Evolutionary conservation across 1,140 invertebrate species (phyloP).

Genomic region (Psilanteris sp.): DNA sequence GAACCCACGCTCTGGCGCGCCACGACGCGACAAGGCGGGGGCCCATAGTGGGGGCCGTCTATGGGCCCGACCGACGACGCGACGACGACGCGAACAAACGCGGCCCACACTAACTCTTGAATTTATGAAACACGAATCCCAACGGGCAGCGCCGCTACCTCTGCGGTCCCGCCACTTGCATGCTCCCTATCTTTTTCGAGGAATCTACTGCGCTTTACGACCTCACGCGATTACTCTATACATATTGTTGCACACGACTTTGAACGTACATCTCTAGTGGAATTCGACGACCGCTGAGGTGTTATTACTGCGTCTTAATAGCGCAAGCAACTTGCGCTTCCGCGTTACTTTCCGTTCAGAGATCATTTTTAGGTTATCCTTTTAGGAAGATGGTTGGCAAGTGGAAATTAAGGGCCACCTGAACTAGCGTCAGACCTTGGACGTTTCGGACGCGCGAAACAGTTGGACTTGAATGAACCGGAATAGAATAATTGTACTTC

Average conservation of each 20-base stretch:
- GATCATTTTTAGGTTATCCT: too few species aligned
- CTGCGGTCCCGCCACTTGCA: constrained; percentile 51
- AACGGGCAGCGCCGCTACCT: constrained; percentile 52
- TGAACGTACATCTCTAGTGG: constrained; percentile 47
- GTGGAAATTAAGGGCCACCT: too few species aligned
- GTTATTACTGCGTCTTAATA: constrained; percentile 51
- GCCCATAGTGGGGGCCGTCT: constrained; percentile 33
- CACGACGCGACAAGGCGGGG: constrained; percentile 56
- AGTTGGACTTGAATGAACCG: too few species aligned
- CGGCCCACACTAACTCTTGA: constrained; percentile 65
- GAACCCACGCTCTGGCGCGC: constrained; percentile 63
- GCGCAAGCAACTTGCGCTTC: constrained; percentile 12
- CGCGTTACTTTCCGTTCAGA: constrained; percentile 33
- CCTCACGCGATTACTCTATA: constrained; percentile 56
- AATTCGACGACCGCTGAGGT: constrained; percentile 18
- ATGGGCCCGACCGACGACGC: constrained; percentile 41
- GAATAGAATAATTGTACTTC: too few species aligned
- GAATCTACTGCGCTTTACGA: constrained; percentile 64
- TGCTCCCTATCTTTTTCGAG: constrained; percentile 58
- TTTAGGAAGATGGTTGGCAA: too few species aligned
- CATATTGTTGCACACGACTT: constrained; percentile 55
- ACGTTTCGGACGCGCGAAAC: too few species aligned
- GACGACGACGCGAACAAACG: constrained; percentile 53
- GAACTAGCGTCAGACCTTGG: too few species aligned
- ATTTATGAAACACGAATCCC: constrained; percentile 71